A percentile compares a stretch with the other conserved stretches of the same genome.
Evolutionary conservation across 2,797 vertebrate genomes (phyloP).

Genomic region (Uromys caudimaculatus): DNA sequence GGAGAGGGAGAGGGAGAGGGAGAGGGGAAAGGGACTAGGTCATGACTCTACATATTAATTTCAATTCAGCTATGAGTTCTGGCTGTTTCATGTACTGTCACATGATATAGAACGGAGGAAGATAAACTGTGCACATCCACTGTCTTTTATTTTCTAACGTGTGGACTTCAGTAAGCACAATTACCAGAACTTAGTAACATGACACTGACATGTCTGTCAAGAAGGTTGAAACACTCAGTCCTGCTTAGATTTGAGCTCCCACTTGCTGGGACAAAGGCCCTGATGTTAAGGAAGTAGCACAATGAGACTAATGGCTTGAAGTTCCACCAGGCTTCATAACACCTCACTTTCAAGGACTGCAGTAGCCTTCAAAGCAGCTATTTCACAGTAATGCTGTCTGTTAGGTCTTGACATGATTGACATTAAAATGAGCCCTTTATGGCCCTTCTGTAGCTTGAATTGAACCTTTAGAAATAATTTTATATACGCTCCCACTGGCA

Average conservation of each 20-base stretch:
- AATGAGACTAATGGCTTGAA: background rate
- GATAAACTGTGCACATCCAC: background rate
- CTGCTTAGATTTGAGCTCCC: background rate
- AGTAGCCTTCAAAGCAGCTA: background rate
- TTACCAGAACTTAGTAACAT: background rate
- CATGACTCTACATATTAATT: background rate
- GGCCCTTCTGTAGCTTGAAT: background rate
- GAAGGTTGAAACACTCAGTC: background rate
- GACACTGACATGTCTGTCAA: too few relatives aligned
- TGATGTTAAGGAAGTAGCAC: background rate
- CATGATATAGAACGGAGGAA: background rate
- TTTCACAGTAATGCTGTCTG: background rate
- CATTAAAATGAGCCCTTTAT: background rate
- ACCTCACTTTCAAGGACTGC: background rate
- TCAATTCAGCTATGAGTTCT: background rate
- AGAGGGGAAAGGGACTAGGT: background rate
- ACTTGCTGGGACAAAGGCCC: background rate
- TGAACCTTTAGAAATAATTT: background rate
- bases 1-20: background rate
- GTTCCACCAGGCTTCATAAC: background rate
- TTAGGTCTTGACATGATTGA: conserved; percentile 11
- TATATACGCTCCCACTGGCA: background rate
- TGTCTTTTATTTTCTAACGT: background rate
- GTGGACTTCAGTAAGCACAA: background rate
- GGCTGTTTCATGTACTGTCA: background rate